Conservation (phyloP, 2,113 vertebrate genomes). For the Atlantisia rogersi region DNA sequence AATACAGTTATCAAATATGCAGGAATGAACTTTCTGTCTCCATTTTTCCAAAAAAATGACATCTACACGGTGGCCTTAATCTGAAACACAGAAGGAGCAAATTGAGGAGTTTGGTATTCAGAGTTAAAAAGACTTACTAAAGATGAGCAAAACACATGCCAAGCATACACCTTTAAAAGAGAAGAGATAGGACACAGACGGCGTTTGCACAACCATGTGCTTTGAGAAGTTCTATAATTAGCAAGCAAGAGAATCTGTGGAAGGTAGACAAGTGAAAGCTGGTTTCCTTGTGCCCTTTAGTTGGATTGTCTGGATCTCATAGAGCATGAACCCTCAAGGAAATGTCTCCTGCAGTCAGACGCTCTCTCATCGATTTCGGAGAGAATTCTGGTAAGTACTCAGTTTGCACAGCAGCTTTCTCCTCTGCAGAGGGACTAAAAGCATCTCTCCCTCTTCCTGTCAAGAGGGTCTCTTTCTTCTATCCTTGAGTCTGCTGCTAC, state of each 20-base stretch:
- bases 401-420: neutral
- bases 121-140: neutral
- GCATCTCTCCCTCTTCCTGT: neutral
- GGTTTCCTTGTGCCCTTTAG: neutral
- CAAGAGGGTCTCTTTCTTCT: neutral
- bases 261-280: neutral
- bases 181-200: neutral
- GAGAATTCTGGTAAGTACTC: neutral
- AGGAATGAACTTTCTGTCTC: neutral
- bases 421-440: neutral
- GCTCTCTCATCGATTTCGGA: neutral
- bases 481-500: neutral
- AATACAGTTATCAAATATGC: neutral
- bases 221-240: neutral
- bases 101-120: neutral
- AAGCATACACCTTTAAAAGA: neutral
- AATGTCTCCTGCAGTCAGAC: neutral
- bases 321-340: accelerated
- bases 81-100: neutral
- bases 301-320: neutral
- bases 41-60: neutral
- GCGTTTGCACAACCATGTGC: neutral
- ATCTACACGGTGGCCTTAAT: neutral
- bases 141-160: neutral
- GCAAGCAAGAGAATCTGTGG: neutral